phyloP scores from a whole-genome alignment of 2,888 invertebrate species.

The Tortricodes alternella region DNA sequence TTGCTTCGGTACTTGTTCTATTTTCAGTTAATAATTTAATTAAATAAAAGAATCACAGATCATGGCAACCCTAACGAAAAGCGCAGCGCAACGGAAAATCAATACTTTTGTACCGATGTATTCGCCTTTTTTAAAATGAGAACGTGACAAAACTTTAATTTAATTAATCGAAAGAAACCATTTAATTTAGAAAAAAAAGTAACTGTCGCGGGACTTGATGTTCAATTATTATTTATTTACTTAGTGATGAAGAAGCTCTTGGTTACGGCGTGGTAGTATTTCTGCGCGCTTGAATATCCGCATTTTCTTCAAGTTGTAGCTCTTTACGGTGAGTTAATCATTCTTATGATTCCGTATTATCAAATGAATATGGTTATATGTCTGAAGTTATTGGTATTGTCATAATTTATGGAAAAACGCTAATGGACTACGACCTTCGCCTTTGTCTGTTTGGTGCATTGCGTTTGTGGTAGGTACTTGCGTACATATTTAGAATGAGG shows the following conservation, averaged over 20 bases:
- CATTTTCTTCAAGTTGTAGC: conserved; percentile 71
- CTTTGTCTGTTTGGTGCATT: conserved; percentile 83
- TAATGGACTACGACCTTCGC: conserved; percentile 77
- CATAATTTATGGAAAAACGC: conserved; percentile 42
- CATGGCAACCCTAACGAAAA: conserved; percentile 34
- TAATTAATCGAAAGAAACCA: conserved; percentile 74
- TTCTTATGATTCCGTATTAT: conserved; percentile 32
- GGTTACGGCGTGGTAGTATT: conserved; percentile 81
- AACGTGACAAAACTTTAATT: conserved; percentile 79
- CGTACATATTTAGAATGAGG: conserved; percentile 45
- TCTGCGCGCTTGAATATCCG: conserved; percentile 72
- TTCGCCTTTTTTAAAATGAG: conserved; percentile 81
- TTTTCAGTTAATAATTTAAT: too few relatives aligned
- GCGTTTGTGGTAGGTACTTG: conserved; percentile 67
- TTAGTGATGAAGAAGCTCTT: conserved; percentile 80
- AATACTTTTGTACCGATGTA: conserved; percentile 74
- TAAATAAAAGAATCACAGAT: too few relatives aligned
- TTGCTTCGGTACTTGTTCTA: too few relatives aligned
- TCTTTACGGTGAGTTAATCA: conserved; percentile 72
- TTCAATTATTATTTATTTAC: conserved; percentile 83
- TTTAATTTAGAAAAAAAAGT: conserved; percentile 70
- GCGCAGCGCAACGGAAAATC: conserved; percentile 71
- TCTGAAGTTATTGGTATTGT: conserved; percentile 2
- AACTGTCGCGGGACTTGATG: conserved; percentile 75
- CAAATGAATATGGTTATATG: not conserved